Conservation (phyloP, 2,113 vertebrate genomes). For the Pongo pygmaeus region DNA sequence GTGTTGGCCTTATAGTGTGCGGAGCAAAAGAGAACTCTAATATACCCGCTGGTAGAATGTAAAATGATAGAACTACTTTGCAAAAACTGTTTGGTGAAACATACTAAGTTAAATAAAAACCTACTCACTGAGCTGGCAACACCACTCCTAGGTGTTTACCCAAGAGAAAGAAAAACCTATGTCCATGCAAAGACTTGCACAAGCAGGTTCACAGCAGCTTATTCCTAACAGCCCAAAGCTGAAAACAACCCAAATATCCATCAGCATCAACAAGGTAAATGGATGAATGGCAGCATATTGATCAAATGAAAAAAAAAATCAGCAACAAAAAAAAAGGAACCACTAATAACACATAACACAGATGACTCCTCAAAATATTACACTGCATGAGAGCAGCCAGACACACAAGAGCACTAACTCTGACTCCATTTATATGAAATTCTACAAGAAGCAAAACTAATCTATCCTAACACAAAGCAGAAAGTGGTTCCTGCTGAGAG, state of each 20-base stretch:
- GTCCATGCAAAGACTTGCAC: neutral
- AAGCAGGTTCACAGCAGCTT: neutral
- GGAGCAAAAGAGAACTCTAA: too few relatives aligned
- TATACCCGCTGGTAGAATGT: accelerated
- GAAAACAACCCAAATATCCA: neutral
- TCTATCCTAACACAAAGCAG: neutral
- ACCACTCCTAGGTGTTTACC: neutral
- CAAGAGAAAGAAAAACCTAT: neutral
- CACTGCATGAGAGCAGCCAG: neutral
- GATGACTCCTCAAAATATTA: neutral
- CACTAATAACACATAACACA: neutral
- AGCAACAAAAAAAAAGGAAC: neutral
- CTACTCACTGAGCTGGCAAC: neutral
- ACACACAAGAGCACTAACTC: neutral
- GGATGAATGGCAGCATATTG: accelerated
- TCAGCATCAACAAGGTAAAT: neutral
- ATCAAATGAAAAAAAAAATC: neutral
- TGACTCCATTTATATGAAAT: neutral
- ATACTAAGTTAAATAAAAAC: neutral
- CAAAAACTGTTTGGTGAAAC: neutral
- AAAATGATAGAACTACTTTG: neutral
- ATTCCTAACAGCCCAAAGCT: neutral
- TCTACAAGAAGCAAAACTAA: neutral
- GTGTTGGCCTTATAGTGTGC: neutral
- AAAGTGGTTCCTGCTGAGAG: neutral